Percentiles rank a stretch among this genome's conserved stretches.
These are phyloP conservation scores for Pantherophis vulpinus DNA, from an alignment of 2,797 vertebrate genomes.

Conservation along the genomic window DNA sequence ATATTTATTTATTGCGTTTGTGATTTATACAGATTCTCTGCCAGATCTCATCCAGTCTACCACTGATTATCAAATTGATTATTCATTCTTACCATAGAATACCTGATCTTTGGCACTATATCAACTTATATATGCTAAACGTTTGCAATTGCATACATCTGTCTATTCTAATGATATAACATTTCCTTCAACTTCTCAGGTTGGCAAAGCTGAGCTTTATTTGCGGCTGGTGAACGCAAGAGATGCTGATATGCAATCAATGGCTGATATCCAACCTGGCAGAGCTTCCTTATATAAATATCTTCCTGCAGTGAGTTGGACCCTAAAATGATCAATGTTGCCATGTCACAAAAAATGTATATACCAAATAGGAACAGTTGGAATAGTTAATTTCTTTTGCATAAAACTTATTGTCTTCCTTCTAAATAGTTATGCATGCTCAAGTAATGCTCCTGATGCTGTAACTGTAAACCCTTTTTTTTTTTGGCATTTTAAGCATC, in stretches of 20 bases:
- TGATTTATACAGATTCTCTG: not conserved
- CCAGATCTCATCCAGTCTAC: not conserved
- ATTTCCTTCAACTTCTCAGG: conserved; percentile 52
- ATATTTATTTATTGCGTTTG: not conserved
- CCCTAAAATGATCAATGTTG: not conserved
- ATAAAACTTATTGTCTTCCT: not conserved
- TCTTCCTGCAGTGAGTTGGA: conserved; percentile 61
- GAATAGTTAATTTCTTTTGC: not conserved
- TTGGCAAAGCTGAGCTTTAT: conserved; percentile 75
- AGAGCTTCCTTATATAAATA: conserved; percentile 69
- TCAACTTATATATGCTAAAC: not conserved
- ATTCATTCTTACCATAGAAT: not conserved
- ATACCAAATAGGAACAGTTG: not conserved
- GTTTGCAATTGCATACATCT: not conserved
- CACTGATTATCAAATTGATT: not conserved
- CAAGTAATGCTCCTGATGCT: not conserved
- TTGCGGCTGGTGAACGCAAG: conserved; percentile 73
- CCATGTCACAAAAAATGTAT: not conserved
- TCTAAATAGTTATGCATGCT: not conserved
- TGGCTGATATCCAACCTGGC: conserved; percentile 63
- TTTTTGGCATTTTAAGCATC: not conserved
- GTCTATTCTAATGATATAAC: not conserved
- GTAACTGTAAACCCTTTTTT: not conserved
- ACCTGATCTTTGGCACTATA: not conserved
- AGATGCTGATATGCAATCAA: conserved; percentile 70